Evolutionary conservation across 1,140 invertebrate genomes (phyloP).

Genomic region (Drosophila burlai): DNA sequence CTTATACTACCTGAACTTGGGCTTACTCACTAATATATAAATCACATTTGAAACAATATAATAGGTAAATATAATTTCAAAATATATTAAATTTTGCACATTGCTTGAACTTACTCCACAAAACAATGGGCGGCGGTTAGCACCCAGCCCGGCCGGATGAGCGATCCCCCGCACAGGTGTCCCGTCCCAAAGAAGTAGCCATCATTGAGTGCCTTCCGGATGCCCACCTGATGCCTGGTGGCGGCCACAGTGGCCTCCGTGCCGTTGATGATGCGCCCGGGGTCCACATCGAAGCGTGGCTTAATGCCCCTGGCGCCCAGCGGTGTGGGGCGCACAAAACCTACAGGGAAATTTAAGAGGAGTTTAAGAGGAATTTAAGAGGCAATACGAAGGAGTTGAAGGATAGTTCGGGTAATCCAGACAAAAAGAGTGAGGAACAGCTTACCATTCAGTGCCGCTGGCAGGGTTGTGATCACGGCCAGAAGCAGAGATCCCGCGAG

Average conservation of each 20-base stretch:
- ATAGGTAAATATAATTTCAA: too few species aligned
- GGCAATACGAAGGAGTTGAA: not conserved
- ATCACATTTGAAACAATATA: too few species aligned
- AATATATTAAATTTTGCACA: not conserved
- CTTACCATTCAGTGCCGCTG: conserved; percentile 6
- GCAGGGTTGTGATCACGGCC: not conserved
- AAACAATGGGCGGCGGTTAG: conserved; percentile 86
- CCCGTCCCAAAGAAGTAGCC: conserved; percentile 77
- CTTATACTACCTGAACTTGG: not conserved
- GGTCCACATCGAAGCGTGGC: conserved; percentile 52
- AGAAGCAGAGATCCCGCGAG: conserved; percentile 7
- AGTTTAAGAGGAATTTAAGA: not conserved
- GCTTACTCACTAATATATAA: not conserved
- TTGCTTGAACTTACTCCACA: conserved; percentile 64
- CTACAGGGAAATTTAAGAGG: not conserved
- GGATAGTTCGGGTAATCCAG: not conserved
- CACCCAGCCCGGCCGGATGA: conserved; percentile 79
- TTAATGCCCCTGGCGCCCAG: conserved; percentile 17
- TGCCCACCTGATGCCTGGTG: conserved; percentile 79
- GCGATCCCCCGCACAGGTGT: conserved; percentile 81
- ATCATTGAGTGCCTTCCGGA: conserved; percentile 68
- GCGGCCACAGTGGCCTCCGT: conserved; percentile 58
- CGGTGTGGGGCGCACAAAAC: not conserved
- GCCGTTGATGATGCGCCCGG: conserved; percentile 76
- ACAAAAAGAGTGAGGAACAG: not conserved